Evolutionary conservation across 2,888 invertebrate species (phyloP), one percentile per base, ranked within the genome.

Genomic region (Eristalinus aeneus): DNA sequence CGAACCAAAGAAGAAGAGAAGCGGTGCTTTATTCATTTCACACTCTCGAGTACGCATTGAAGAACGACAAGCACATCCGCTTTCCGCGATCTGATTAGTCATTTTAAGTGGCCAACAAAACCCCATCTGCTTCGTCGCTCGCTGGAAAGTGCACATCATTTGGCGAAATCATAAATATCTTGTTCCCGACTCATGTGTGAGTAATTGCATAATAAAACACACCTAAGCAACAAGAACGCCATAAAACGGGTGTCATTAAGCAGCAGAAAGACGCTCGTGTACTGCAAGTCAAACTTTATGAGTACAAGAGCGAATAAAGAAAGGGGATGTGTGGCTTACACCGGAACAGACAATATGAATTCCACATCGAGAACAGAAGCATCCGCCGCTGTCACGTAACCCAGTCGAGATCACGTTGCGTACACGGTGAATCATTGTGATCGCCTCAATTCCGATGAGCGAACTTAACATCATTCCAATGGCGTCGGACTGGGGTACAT

Each of bases 351-450:
- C 36, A 46, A 64, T 53, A 63, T 39, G 56, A 60, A 71, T 69
- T 71, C 67, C 67, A 58, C 27, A 77, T 76, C 10, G 65, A 85
- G 76, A 77, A 82, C 73, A 77, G 77, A 63, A 10, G 22, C 53
- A 56, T 67, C 61, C 71, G 71, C 80, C 71, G 71, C 80, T 73
- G 68, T 76, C 81, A 77, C 81, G 85, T 81, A 76, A 85, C 68
- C 75, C n/a, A 32, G 32, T 61, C 36, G 12, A 20, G 69, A 74
- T 81, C 76, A 85, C 73, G 68, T 64, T 71, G 71, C 36, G 11
- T 36, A 46, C 58, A 69, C 46, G 8, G 16, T 76, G 63, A 76
- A 73, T 81, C 76, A 85, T 63, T 54, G 16, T 36, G 34, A 74
- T 68, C 73, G 56, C 60, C 16, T 32, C 16, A 10, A 16, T 11